Evolutionary conservation across 2,113 vertebrate genomes (phyloP).

Genomic region (Pitta sordida): DNA sequence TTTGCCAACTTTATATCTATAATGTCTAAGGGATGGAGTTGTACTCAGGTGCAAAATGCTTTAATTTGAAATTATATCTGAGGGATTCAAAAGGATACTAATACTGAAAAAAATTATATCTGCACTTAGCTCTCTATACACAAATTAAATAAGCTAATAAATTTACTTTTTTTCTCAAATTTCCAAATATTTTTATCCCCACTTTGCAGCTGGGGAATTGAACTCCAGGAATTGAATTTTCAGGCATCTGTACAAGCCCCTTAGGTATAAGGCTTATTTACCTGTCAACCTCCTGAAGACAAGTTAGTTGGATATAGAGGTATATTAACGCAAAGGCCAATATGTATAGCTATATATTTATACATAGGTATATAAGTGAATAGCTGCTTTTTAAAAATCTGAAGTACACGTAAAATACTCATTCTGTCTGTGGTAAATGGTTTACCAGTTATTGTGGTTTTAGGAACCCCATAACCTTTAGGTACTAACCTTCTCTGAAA

Average conservation of each 20-base stretch:
- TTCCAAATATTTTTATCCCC: not conserved
- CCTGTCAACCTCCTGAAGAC: not conserved
- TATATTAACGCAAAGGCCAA: not conserved
- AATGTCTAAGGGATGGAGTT: not conserved
- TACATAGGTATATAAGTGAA: not conserved
- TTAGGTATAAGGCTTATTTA: not conserved
- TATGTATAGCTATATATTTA: not conserved
- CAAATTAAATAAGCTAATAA: not conserved
- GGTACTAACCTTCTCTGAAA: not conserved
- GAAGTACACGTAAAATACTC: not conserved
- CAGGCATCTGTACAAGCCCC: not conserved
- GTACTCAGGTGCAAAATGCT: not conserved
- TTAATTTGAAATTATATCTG: not conserved
- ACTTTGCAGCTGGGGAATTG: not conserved
- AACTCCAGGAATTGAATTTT: not conserved
- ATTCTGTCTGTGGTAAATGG: not conserved
- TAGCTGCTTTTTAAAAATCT: not conserved
- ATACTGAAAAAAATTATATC: not conserved
- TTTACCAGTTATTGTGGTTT: not conserved
- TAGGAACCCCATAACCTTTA: not conserved
- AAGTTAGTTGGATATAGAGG: not conserved
- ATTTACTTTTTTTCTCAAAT: not conserved
- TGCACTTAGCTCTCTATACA: not conserved
- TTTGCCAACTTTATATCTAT: not conserved
- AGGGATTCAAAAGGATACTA: not conserved